Base-by-base conservation (phyloP, 1,140 invertebrate species). In the Atta colombica region DNA sequence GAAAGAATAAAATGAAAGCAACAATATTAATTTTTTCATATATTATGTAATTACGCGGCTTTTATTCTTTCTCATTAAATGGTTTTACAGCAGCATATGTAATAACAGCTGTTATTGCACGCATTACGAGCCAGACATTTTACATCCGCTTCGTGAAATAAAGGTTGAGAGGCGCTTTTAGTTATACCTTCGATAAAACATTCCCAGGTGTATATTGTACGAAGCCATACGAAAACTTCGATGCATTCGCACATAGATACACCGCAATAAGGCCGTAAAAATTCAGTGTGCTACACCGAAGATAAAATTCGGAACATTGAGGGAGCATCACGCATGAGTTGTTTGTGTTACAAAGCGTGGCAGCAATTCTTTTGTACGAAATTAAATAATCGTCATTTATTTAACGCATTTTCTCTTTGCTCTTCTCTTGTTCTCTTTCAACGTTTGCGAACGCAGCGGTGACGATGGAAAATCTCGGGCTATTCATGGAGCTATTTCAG, bases 211-310 rank as follows among this genome's bases (percentile, higher is more conserved):
- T 49, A 69, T 69, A 81, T 28, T 45, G 25, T 21, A 51, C 55
- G 69, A 49, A 18, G n/a, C 39, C 55, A 28, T 53, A 51, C 53
- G 68, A 82, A 72, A 81, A 53, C 35, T 81, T 81, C 58, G 80
- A 74, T 74, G 55, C 25, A 49, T 74, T 72, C 35, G 66, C 39
- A 68, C 14, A 75, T 61, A 35, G 55, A 84, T 84, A 84, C 7
- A 10, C 45, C 45, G 55, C 80, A 51, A 75, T 75, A 49, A 63
- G 80, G 55, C 69, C 28, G 80, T 84, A 84, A 84, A 84, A 75
- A 84, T 84, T 84, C 80, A 74, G 51, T 10, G n/a, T 74, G 39
- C 80, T 75, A 51, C 28, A 69, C 25, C 8, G 25, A 61, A 39
- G 68, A 84, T 74, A 61, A 84, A 84, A 84, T 84, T 84, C 80